A percentile compares a stretch with the other conserved stretches of the same genome.
phyloP scores from a whole-genome alignment of 2,113 vertebrate species.

The Scatophagus argus region DNA sequence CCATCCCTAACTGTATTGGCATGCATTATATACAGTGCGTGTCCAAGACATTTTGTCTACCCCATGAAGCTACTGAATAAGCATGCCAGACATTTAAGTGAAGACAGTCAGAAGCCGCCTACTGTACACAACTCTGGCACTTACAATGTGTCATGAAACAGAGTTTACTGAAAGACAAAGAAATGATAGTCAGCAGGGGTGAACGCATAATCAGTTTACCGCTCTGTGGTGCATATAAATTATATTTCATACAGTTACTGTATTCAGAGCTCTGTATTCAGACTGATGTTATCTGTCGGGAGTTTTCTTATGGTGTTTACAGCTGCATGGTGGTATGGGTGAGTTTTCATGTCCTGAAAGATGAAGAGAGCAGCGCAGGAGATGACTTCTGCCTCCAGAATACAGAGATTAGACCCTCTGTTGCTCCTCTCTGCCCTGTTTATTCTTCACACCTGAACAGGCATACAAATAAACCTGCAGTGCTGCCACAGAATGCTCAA shows the following conservation, averaged over 20 bases:
- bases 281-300: neutral
- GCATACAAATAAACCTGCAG: conserved; percentile 74
- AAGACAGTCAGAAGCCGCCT: conserved; percentile 17
- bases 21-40: neutral
- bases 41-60: neutral
- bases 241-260: neutral
- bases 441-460: conserved; percentile 74
- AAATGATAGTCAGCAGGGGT: conserved; percentile 29
- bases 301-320: conserved; percentile 17
- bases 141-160: conserved; percentile 31
- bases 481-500: conserved; percentile 61
- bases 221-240: conserved; percentile 19
- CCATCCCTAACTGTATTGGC: neutral
- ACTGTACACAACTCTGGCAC: conserved; percentile 13
- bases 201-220: conserved; percentile 24
- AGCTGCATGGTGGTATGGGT: conserved; percentile 11
- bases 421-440: conserved; percentile 62
- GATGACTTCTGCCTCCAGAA: conserved; percentile 59
- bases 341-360: conserved; percentile 52
- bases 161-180: conserved; percentile 12
- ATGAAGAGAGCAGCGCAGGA: conserved; percentile 39
- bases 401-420: conserved; percentile 63
- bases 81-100: neutral
- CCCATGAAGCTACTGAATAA: neutral
- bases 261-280: neutral